These are phyloP conservation scores for Gallinago paraguaiae DNA, from an alignment of 2,113 vertebrate genomes.

Conservation along the genomic window DNA sequence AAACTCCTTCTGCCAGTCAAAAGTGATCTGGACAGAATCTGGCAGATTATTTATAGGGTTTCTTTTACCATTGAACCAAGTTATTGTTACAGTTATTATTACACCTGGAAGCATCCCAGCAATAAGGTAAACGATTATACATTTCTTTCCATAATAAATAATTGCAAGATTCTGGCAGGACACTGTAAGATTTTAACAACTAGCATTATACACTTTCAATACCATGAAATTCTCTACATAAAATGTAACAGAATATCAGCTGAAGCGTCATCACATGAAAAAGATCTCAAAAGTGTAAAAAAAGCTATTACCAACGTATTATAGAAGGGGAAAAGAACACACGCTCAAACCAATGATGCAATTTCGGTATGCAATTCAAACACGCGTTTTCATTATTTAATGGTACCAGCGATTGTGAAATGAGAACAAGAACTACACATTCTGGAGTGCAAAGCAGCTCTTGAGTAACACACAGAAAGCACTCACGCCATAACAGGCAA, in stretches of 20 bases:
- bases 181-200: background rate
- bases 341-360: too few species aligned
- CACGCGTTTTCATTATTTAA: background rate
- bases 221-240: fast-evolving
- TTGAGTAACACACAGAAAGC: background rate
- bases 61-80: background rate
- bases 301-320: too few species aligned
- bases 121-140: background rate
- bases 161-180: background rate
- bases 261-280: background rate
- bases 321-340: background rate
- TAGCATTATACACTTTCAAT: background rate
- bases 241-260: background rate
- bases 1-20: background rate
- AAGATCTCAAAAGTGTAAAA: background rate
- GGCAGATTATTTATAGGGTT: background rate
- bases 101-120: background rate
- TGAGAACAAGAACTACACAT: background rate
- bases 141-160: background rate
- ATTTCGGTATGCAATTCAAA: background rate
- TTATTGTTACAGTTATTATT: background rate
- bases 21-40: background rate
- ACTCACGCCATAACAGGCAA: fast-evolving
- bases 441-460: fast-evolving
- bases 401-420: fast-evolving